Evolutionary conservation across 2,888 invertebrate species (phyloP).

Genomic region (Drosophila macrospina): DNA sequence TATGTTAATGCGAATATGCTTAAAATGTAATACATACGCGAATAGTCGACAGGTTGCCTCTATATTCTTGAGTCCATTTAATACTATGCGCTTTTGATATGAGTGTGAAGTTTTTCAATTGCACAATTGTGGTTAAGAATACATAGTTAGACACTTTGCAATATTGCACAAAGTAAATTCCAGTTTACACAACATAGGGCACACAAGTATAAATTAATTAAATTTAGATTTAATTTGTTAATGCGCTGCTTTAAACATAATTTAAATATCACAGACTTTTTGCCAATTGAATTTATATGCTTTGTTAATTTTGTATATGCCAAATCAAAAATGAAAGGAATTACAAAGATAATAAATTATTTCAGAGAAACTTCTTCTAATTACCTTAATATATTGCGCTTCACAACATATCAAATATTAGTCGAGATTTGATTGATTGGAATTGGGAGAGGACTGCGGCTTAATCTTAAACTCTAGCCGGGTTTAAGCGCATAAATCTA

Average conservation of each 20-base stretch:
- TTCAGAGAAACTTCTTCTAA: slow-evolving; percentile 18
- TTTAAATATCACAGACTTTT: slow-evolving; percentile 82
- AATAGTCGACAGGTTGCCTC: slow-evolving; percentile 25
- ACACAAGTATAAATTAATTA: slow-evolving; percentile 55
- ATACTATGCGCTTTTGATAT: slow-evolving; percentile 74
- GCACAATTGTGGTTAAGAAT: slow-evolving; percentile 66
- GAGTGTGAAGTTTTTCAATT: slow-evolving; percentile 73
- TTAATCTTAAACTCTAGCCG: slow-evolving; percentile 38
- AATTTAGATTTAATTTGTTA: slow-evolving; percentile 52
- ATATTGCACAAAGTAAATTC: slow-evolving; percentile 69
- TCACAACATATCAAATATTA: slow-evolving; percentile 2
- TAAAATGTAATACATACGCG: slow-evolving; percentile 35
- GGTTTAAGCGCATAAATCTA: slow-evolving; percentile 57
- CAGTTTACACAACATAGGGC: slow-evolving; percentile 50
- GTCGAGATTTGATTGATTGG: slow-evolving; percentile 1
- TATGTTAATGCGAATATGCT: slow-evolving; percentile 30
- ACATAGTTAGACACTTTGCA: slow-evolving; percentile 53
- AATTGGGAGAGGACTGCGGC: slow-evolving; percentile 25
- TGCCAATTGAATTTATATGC: slow-evolving; percentile 78
- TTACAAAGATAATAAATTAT: slow-evolving; percentile 20
- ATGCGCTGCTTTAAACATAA: slow-evolving; percentile 68
- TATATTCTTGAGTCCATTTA: slow-evolving; percentile 24
- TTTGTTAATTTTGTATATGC: slow-evolving; percentile 71
- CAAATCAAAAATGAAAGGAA: slow-evolving; percentile 41
- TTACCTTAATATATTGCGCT: slow-evolving; percentile 5